phyloP scores from a whole-genome alignment of 2,888 invertebrate species.

The Siphlonurus alternatus region DNA sequence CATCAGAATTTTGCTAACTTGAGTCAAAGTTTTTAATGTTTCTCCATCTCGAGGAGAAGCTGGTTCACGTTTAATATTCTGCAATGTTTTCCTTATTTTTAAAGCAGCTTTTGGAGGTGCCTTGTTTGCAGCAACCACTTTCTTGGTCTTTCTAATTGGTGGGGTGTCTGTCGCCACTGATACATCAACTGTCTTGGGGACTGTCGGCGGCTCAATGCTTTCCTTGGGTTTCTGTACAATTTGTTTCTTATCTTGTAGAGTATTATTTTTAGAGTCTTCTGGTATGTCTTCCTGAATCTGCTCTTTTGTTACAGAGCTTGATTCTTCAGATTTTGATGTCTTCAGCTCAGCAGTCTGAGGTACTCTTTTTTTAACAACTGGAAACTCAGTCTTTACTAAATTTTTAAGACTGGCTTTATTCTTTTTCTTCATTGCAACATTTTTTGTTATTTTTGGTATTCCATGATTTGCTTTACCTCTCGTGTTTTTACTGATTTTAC shows the following conservation, averaged over 20 bases:
- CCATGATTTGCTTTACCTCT: neutral
- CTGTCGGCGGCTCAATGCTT: neutral
- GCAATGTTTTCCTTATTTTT: neutral
- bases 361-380: neutral
- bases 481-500: neutral
- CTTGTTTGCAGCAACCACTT: neutral
- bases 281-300: neutral
- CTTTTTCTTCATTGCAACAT: neutral
- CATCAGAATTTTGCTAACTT: neutral
- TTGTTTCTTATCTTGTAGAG: no score
- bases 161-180: neutral
- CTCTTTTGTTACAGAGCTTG: neutral
- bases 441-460: no score
- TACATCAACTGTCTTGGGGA: neutral
- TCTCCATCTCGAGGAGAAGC: neutral
- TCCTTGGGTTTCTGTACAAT: neutral
- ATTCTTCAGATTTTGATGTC: neutral
- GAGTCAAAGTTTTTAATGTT: neutral
- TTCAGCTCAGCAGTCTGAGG: neutral
- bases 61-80: neutral
- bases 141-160: neutral
- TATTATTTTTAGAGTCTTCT: no score
- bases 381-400: neutral
- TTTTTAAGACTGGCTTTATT: neutral
- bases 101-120: neutral